phyloP scores from a whole-genome alignment of 2,797 vertebrate species.

The Eulemur rubriventer region DNA sequence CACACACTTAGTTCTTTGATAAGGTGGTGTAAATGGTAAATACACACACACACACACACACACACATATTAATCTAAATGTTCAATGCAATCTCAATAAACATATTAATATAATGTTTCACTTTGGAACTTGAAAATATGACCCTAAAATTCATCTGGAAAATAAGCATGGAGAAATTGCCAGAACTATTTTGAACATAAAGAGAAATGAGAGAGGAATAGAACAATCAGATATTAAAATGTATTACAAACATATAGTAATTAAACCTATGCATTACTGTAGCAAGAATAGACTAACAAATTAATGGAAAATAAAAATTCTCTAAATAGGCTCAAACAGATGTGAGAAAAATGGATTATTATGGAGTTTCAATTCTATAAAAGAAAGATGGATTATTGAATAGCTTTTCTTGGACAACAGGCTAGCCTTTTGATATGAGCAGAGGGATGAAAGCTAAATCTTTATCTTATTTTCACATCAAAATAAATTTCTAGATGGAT shows the following conservation, averaged over 20 bases:
- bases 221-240: neutral
- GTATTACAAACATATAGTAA: neutral
- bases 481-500: neutral
- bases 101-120: neutral
- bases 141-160: neutral
- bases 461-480: neutral
- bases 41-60: too few species aligned
- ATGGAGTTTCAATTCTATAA: neutral
- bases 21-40: neutral
- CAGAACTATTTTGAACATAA: neutral
- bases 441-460: neutral
- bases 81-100: neutral
- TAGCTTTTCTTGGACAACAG: neutral
- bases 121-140: neutral
- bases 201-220: neutral
- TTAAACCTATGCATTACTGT: neutral
- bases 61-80: neutral
- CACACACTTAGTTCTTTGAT: neutral
- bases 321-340: neutral
- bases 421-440: neutral
- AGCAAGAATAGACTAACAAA: neutral
- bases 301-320: neutral
- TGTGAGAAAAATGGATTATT: neutral
- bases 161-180: neutral
- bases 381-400: neutral